Evolutionary conservation across 2,113 vertebrate species (phyloP).

Genomic region (Upupa epops): DNA sequence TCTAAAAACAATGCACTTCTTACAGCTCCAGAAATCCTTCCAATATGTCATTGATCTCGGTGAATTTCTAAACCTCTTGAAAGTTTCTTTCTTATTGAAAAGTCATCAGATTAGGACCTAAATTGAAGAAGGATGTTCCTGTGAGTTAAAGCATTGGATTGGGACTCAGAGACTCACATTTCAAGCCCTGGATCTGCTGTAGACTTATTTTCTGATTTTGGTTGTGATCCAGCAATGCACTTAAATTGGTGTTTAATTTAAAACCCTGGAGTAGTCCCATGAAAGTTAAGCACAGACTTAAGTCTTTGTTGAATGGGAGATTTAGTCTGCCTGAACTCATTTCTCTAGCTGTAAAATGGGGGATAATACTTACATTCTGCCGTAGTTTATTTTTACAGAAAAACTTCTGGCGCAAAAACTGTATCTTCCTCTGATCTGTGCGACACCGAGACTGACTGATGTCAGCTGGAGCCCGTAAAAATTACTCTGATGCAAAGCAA

Average conservation of each 20-base stretch:
- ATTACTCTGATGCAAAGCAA: neutral
- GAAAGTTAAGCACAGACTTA: constrained; percentile 22
- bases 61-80: neutral
- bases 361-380: constrained; percentile 16
- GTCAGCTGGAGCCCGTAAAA: neutral
- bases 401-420: neutral
- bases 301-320: constrained; percentile 10
- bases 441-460: neutral
- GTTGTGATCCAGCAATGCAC: constrained; percentile 35
- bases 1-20: neutral
- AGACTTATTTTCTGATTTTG: constrained; percentile 34
- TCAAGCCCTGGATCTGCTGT: neutral
- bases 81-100: neutral
- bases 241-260: constrained; percentile 40
- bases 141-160: neutral
- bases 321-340: neutral
- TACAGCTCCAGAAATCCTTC: neutral
- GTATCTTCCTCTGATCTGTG: neutral
- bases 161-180: neutral
- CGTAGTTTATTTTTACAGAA: constrained; percentile 16
- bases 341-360: neutral
- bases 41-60: neutral
- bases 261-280: constrained; percentile 1
- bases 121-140: constrained; percentile 15
- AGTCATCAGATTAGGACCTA: constrained; percentile 14